Percentiles rank a stretch among this genome's conserved stretches.
Conservation (phyloP, 2,797 vertebrate species). For the Cyclopterus lumpus region DNA sequence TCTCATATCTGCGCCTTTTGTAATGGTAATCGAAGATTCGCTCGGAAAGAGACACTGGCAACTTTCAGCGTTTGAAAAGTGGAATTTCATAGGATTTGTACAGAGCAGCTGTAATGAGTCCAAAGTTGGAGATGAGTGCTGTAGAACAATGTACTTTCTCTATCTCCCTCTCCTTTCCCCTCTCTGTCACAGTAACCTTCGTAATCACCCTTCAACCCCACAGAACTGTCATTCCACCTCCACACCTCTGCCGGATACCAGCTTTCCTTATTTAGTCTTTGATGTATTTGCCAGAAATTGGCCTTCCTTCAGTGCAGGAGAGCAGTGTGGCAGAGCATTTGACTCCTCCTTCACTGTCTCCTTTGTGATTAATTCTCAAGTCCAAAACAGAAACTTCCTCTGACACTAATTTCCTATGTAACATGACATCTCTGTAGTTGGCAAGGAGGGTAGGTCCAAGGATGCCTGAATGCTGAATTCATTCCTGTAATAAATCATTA, state of each 20-base stretch:
- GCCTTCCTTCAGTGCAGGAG: slow-evolving; percentile 46
- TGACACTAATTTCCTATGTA: slow-evolving; percentile 85
- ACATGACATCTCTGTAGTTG: slow-evolving; percentile 79
- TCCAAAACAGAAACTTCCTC: slow-evolving; percentile 85
- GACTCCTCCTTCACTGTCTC: slow-evolving; percentile 71
- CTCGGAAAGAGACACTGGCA: slow-evolving; percentile 47
- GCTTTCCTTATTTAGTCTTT: slow-evolving; percentile 55
- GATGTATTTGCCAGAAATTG: slow-evolving; percentile 72
- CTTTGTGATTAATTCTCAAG: slow-evolving; percentile 83
- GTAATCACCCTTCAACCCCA: slow-evolving; percentile 77
- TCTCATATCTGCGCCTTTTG: slow-evolving; percentile 51
- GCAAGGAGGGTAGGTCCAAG: slow-evolving; percentile 66
- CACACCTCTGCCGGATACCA: slow-evolving; percentile 62
- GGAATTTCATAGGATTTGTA: slow-evolving; percentile 60
- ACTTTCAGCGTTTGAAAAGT: slow-evolving; percentile 62
- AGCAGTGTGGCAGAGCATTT: slow-evolving; percentile 58
- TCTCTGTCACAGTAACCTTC: slow-evolving; percentile 60
- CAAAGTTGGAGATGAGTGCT: slow-evolving; percentile 60
- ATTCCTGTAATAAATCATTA: slow-evolving; percentile 87
- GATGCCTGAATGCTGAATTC: slow-evolving; percentile 80
- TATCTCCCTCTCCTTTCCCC: slow-evolving; percentile 31
- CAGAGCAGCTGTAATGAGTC: slow-evolving; percentile 65
- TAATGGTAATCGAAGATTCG: slow-evolving; percentile 66
- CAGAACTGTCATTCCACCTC: slow-evolving; percentile 64
- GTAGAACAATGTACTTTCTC: slow-evolving; percentile 53